These are phyloP conservation scores for Dicycla oo DNA, from an alignment of 2,888 invertebrate genomes.

Conservation along the genomic window DNA sequence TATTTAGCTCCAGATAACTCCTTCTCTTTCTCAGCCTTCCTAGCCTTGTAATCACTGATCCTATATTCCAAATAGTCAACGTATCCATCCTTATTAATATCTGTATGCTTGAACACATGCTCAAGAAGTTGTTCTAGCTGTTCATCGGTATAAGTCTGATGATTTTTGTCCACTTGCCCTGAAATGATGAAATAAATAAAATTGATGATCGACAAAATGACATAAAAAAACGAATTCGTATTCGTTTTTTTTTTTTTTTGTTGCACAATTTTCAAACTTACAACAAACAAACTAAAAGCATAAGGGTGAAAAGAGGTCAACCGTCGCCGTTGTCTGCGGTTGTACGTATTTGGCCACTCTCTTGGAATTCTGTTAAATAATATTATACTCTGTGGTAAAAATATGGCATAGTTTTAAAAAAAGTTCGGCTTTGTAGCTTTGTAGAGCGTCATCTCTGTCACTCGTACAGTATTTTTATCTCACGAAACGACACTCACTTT, in stretches of 20 bases:
- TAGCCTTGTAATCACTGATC: conserved; percentile 75
- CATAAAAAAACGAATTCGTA: too few species aligned
- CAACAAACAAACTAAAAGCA: too few species aligned
- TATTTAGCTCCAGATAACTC: conserved; percentile 10
- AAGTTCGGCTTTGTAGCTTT: neutral
- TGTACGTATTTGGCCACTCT: neutral
- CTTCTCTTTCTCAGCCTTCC: conserved; percentile 60
- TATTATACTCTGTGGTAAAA: neutral
- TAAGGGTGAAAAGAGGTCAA: neutral
- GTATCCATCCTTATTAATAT: conserved; percentile 93
- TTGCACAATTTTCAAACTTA: neutral
- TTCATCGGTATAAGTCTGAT: conserved; percentile 86
- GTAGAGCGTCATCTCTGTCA: neutral
- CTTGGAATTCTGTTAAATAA: neutral
- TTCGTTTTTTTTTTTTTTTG: too few species aligned
- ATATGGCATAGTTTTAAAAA: neutral
- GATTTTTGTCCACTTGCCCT: conserved; percentile 82
- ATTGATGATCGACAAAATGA: neutral
- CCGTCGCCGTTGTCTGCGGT: neutral
- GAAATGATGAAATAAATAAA: conserved; percentile 63
- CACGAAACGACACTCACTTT: too few species aligned
- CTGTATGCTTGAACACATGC: conserved; percentile 92
- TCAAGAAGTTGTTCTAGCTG: conserved; percentile 90
- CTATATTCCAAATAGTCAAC: conserved; percentile 92
- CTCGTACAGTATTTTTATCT: too few species aligned